Evolutionary conservation across 2,113 vertebrate genomes (phyloP).

Genomic region (Ibidorhyncha struthersii): DNA sequence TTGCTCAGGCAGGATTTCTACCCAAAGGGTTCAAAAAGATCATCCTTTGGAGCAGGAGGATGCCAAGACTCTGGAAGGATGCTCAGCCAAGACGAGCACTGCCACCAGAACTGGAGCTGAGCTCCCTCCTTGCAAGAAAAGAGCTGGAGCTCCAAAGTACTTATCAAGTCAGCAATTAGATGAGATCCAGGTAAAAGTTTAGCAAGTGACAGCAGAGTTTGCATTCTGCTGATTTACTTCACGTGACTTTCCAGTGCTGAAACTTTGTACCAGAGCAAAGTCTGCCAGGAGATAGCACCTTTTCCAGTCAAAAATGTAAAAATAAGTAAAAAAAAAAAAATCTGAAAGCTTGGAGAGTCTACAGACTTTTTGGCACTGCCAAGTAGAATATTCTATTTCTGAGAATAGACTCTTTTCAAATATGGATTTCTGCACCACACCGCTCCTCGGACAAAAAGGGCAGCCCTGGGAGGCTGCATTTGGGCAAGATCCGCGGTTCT

Average conservation of each 20-base stretch:
- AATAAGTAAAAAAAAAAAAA: not conserved
- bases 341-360: not conserved
- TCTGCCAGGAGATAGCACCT: not conserved
- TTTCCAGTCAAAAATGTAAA: not conserved
- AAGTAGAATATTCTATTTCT: not conserved
- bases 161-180: not conserved
- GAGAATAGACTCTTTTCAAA: not conserved
- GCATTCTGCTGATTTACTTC: not conserved
- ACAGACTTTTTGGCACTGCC: not conserved
- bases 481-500: not conserved
- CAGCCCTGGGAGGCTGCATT: accelerated
- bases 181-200: not conserved
- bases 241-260: not conserved
- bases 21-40: not conserved
- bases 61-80: not conserved
- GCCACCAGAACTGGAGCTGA: not conserved
- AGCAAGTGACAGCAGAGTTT: not conserved
- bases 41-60: not conserved
- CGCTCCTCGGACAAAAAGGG: not conserved
- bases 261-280: not conserved
- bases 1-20: accelerated
- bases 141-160: not conserved
- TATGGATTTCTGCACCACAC: not conserved
- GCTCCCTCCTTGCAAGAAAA: not conserved
- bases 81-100: not conserved